Evolutionary conservation across 2,113 vertebrate genomes (phyloP).

Genomic region (Diadophis punctatus): DNA sequence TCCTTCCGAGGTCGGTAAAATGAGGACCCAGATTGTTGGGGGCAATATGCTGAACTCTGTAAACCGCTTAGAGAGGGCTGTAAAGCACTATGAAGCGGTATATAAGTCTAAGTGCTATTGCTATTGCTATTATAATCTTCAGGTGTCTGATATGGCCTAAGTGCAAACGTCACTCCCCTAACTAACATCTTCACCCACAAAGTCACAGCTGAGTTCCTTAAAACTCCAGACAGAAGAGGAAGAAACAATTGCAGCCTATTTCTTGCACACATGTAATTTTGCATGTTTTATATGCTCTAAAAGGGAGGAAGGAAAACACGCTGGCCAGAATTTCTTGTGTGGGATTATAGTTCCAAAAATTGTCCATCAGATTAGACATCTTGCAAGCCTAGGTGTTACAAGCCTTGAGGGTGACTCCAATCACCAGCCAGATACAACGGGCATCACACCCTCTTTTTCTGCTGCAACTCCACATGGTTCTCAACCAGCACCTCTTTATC

Average conservation of each 20-base stretch:
- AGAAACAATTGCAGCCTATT: neutral
- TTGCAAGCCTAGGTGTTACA: neutral
- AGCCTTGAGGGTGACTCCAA: too few relatives aligned
- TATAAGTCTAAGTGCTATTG: too few relatives aligned
- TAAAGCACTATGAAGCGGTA: too few relatives aligned
- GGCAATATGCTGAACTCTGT: too few relatives aligned
- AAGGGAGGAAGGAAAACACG: neutral
- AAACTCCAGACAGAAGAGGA: neutral
- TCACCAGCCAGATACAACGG: neutral
- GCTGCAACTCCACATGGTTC: neutral
- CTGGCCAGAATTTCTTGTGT: neutral
- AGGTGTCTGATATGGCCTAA: constrained; percentile 68
- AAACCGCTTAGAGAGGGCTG: too few relatives aligned
- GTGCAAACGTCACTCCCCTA: constrained; percentile 53
- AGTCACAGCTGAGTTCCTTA: constrained; percentile 47
- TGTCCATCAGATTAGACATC: neutral
- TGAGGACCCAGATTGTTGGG: too few relatives aligned
- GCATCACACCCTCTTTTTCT: neutral
- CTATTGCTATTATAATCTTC: constrained; percentile 62
- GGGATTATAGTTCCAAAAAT: neutral
- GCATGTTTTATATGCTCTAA: neutral
- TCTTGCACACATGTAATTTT: neutral
- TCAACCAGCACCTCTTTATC: neutral
- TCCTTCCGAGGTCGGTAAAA: too few relatives aligned
- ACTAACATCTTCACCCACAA: constrained; percentile 50